Percentiles rank a stretch among this genome's conserved stretches.
Evolutionary conservation across 2,888 invertebrate species (phyloP).

Genomic region (Clitarchus hookeri): DNA sequence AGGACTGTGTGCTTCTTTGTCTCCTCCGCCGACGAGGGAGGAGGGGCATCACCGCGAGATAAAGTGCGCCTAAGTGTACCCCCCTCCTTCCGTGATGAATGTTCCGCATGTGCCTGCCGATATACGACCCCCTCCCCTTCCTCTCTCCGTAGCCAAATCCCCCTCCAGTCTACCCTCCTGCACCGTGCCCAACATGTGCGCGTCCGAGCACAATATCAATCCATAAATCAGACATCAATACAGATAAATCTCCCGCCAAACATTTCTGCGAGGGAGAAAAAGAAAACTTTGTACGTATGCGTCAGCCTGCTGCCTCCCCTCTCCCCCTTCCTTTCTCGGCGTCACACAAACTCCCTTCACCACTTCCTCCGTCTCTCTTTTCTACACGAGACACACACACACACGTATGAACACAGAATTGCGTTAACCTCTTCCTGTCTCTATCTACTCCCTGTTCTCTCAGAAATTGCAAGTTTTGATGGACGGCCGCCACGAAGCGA

Average conservation of each 20-base stretch:
- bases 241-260: constrained; percentile 51
- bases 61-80: constrained; percentile 2
- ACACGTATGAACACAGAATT: constrained; percentile 15
- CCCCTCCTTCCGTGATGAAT: neutral
- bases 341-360: neutral
- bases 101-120: constrained; percentile 14
- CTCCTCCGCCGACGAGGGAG: neutral
- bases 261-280: constrained; percentile 25
- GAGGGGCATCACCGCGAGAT: neutral
- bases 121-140: neutral
- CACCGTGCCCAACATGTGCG: neutral
- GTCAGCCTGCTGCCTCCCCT: neutral
- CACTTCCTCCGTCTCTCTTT: neutral
- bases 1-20: neutral
- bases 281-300: constrained; percentile 38
- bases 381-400: neutral
- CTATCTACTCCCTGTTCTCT: constrained; percentile 32
- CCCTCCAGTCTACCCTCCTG: neutral
- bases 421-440: constrained; percentile 27
- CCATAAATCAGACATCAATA: constrained; percentile 55
- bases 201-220: constrained; percentile 52
- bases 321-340: too few species aligned
- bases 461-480: constrained; percentile 40
- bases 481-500: constrained; percentile 39
- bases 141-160: neutral